A percentile compares a stretch with the other conserved stretches of the same genome.
phyloP scores from a whole-genome alignment of 2,888 invertebrate species.

The Pammene fasciana region DNA sequence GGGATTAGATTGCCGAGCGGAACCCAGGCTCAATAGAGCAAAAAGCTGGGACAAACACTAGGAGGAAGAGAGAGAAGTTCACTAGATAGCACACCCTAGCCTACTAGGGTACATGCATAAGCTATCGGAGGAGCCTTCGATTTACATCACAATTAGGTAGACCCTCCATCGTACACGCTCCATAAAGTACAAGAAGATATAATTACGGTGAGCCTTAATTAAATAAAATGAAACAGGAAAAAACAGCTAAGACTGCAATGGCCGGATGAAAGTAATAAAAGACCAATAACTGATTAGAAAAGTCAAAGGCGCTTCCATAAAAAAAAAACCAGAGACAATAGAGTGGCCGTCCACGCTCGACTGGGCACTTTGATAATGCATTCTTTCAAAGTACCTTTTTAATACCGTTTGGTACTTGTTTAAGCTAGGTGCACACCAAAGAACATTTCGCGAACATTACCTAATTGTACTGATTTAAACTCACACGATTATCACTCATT shows the following conservation, averaged over 20 bases:
- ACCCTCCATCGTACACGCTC: no score
- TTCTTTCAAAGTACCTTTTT: conserved; percentile 9
- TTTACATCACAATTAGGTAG: not conserved
- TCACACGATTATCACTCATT: no score
- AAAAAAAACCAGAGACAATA: conserved; percentile 12
- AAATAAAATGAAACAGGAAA: not conserved
- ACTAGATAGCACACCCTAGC: no score
- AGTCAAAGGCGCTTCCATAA: conserved; percentile 7
- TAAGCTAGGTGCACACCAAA: not conserved
- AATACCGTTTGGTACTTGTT: conserved; percentile 7
- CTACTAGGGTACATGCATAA: no score
- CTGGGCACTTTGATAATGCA: conserved; percentile 11
- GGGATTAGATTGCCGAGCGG: no score
- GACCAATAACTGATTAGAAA: conserved; percentile 17
- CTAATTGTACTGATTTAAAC: no score
- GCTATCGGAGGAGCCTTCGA: no score
- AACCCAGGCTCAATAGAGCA: no score
- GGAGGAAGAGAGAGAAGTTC: no score
- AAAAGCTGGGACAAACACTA: no score
- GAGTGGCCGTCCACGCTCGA: conserved; percentile 20
- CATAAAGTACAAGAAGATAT: no score
- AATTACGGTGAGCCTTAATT: not conserved
- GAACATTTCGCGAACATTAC: no score
- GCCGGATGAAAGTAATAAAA: conserved; percentile 4
- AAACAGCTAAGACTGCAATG: conserved; percentile 5